Percentiles rank a stretch among this genome's conserved stretches.
phyloP scores from a whole-genome alignment of 2,888 invertebrate species.

The Amblyteles armatorius region DNA sequence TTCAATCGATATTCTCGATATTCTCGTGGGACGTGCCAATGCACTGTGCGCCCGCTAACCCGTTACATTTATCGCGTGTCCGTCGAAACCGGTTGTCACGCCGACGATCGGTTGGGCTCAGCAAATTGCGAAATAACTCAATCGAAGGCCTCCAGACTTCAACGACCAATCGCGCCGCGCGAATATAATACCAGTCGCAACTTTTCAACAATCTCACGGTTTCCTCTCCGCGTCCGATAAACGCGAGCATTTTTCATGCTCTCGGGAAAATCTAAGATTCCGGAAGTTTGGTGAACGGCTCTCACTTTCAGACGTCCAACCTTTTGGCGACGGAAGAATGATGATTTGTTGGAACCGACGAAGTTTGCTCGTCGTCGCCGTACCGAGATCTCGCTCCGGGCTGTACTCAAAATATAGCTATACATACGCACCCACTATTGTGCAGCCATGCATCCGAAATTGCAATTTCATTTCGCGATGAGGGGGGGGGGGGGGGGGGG shows the following conservation, averaged over 20 bases:
- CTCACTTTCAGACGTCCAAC: not conserved
- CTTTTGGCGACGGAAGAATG: not conserved
- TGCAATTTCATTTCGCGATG: slow-evolving; percentile 58
- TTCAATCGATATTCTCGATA: not conserved
- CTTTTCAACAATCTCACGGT: not conserved
- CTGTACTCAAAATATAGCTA: not conserved
- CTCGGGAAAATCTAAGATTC: no score
- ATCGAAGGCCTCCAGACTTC: not conserved
- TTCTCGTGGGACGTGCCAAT: not conserved
- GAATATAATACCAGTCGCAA: not conserved
- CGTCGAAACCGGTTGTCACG: not conserved
- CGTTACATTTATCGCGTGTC: slow-evolving; percentile 4
- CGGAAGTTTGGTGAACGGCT: not conserved
- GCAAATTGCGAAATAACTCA: slow-evolving; percentile 13
- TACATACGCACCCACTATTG: not conserved
- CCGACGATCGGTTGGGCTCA: not conserved
- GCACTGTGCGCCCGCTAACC: not conserved
- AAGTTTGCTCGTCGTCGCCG: not conserved
- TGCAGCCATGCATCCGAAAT: slow-evolving; percentile 65
- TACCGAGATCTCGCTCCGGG: not conserved
- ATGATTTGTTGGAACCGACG: not conserved
- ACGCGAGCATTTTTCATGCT: slow-evolving; percentile 5
- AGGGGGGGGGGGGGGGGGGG: not conserved
- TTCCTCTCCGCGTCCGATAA: not conserved
- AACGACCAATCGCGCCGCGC: slow-evolving; percentile 2